These are phyloP conservation scores for Ophioninae sp. DNA, from an alignment of 2,888 invertebrate genomes.

Conservation along the genomic window DNA sequence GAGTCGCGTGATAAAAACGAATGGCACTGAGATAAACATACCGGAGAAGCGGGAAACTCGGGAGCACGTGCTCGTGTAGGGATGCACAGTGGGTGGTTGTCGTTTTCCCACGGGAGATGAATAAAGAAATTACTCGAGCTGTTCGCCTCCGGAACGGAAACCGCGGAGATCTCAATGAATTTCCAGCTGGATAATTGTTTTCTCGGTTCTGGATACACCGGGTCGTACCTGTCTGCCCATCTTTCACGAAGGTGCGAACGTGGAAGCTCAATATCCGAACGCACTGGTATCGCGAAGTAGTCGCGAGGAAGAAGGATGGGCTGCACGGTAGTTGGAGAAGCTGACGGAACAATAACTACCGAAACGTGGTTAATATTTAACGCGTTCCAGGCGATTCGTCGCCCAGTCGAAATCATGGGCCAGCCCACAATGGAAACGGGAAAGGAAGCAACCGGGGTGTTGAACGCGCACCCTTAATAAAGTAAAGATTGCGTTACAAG, in stretches of 20 bases:
- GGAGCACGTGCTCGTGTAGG: conserved; percentile 33
- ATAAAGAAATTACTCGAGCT: conserved; percentile 79
- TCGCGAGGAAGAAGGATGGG: conserved; percentile 1
- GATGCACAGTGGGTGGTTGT: conserved; percentile 53
- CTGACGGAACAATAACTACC: conserved; percentile 46
- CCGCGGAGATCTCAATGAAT: conserved; percentile 71
- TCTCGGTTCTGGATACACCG: background rate
- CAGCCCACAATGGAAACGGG: background rate
- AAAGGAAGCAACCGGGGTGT: background rate
- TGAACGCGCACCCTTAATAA: conserved; percentile 73
- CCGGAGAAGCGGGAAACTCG: conserved; percentile 50
- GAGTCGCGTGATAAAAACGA: conserved; percentile 78
- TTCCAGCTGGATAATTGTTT: conserved; percentile 50
- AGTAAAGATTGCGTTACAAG: conserved; percentile 76
- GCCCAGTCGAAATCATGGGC: conserved; percentile 33
- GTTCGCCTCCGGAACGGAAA: conserved; percentile 37
- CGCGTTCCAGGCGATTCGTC: conserved; percentile 39
- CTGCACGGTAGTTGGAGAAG: background rate
- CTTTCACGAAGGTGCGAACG: background rate
- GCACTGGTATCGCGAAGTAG: background rate
- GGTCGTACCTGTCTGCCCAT: background rate
- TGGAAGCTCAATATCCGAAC: background rate
- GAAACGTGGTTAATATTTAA: conserved; percentile 52
- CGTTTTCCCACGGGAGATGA: conserved; percentile 69
- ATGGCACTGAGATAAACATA: conserved; percentile 75